Evolutionary conservation across 2,113 vertebrate species (phyloP).

Genomic region (Phalacrocorax brasilianus): DNA sequence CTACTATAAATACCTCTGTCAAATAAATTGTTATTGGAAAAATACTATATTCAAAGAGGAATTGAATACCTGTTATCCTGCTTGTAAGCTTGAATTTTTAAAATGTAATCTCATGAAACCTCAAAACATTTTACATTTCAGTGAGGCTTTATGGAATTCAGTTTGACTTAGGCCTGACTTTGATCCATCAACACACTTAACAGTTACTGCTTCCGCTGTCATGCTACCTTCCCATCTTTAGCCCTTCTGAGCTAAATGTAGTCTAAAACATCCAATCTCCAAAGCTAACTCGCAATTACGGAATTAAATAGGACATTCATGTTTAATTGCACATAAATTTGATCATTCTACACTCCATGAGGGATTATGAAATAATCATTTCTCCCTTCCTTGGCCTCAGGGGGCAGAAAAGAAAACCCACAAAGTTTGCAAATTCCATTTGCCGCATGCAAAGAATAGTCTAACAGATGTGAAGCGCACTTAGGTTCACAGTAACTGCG

Average conservation of each 20-base stretch:
- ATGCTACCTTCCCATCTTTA: not conserved
- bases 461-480: not conserved
- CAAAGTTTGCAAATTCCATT: not conserved
- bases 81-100: not conserved
- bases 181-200: not conserved
- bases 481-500: not conserved
- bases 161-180: not conserved
- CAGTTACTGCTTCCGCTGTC: not conserved
- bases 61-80: not conserved
- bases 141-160: not conserved
- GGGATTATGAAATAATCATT: not conserved
- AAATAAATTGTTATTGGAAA: constrained; percentile 13
- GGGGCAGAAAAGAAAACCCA: not conserved
- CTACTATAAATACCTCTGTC: not conserved
- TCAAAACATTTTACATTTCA: not conserved
- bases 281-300: not conserved
- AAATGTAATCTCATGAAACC: constrained; percentile 22
- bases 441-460: not conserved
- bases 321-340: not conserved
- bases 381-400: not conserved
- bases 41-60: not conserved
- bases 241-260: not conserved
- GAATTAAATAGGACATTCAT: not conserved
- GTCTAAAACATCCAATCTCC: not conserved
- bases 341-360: not conserved